Percentiles rank a stretch among this genome's conserved stretches.
These are phyloP conservation scores for Polymixis flavicincta DNA, from an alignment of 2,888 invertebrate species.

Conservation along the genomic window DNA sequence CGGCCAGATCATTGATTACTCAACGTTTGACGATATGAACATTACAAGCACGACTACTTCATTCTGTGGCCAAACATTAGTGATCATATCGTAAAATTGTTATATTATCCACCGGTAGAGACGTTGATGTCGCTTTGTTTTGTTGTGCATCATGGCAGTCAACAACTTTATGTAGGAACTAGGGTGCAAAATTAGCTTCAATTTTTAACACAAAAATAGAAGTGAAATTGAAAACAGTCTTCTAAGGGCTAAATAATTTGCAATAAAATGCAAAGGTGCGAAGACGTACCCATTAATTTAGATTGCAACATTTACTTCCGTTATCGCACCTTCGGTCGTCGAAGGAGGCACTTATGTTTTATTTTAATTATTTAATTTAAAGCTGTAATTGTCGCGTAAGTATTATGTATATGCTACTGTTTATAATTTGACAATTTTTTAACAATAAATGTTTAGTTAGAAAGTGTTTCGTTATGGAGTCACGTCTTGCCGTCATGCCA, in stretches of 20 bases:
- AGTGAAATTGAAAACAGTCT: constrained; percentile 11
- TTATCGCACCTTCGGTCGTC: constrained; percentile 6
- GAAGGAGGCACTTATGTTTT: constrained; percentile 7
- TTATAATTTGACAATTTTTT: not conserved
- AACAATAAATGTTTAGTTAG: not conserved
- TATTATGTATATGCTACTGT: not conserved
- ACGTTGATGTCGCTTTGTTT: not conserved
- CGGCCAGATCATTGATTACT: no score
- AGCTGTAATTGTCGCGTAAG: not conserved
- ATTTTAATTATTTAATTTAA: constrained; percentile 17
- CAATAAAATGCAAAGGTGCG: constrained; percentile 24
- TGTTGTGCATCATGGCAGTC: not conserved
- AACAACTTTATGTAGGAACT: no score
- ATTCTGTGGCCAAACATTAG: not conserved
- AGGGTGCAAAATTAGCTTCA: no score
- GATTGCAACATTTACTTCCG: constrained; percentile 14
- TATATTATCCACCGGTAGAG: not conserved
- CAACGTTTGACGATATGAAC: no score
- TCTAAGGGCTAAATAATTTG: constrained; percentile 10
- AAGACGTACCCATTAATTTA: constrained; percentile 22
- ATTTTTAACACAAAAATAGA: not conserved
- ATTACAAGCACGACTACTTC: not conserved
- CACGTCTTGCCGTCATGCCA: not conserved
- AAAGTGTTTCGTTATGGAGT: not conserved
- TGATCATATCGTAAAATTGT: not conserved